Base-by-base conservation (phyloP, 1,140 invertebrate species). In the Rhyacophila brunnea region DNA sequence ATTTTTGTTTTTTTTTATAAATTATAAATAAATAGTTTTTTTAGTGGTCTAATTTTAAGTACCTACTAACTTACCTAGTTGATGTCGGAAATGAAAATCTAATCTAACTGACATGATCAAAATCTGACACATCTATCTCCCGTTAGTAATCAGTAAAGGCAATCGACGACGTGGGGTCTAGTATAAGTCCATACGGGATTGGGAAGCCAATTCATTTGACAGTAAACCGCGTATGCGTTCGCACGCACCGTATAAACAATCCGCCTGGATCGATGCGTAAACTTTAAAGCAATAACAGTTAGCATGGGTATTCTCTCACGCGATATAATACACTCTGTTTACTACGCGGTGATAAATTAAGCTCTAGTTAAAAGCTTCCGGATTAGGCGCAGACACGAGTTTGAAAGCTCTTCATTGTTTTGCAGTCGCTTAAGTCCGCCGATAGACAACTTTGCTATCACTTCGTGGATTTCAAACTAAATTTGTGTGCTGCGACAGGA, bases 271-370 rank as follows among this genome's bases (percentile, higher is more conserved):
- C 23, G 9, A 28, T 28, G 23, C 9, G 23, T 28, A 28, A 28
- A 28, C 23, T 28, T 28, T 9, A 28, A 5, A 28, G 23, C 23
- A 9, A 28, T 28, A 28, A 28, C 23, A 28, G 23, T 28, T 5
- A 28, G 3, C 23, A 28, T 5, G 9, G 3, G 23, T 28, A 28
- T 28, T 28, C n/a, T n/a, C n/a, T n/a, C 23, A 28, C 23, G 23
- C 23, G 23, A 28, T 28, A 28, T 28, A 28, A 3, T 5, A 28
- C 23, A 28, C n/a, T 5, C 23, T 28, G 23, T 28, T 28, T 28
- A 28, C 23, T 28, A n/a, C 3, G 49, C 36, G 40, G 51, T 44
- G 51, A 54, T 54, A 54, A 54, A 54, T 54, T 54, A 44, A 54
- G 51, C 42, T 45, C 19, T 13, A 10, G n/a, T 15, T 45, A 34